Evolutionary conservation across 2,888 invertebrate genomes (phyloP).

Genomic region (Scaeva pyrastri): DNA sequence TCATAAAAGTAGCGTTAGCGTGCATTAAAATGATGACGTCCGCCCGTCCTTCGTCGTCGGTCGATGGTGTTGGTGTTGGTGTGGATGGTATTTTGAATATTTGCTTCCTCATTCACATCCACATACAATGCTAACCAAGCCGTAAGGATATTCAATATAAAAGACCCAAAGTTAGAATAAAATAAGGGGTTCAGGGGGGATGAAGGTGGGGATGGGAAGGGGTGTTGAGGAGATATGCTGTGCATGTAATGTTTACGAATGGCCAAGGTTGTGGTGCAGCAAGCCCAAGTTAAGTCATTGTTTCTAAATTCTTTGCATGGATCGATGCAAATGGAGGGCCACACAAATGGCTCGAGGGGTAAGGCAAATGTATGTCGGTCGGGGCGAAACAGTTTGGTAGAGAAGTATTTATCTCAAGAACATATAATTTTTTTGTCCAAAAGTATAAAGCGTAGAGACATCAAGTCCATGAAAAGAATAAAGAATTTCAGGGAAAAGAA

Average conservation of each 20-base stretch:
- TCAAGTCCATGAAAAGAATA: too few species aligned
- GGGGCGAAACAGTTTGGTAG: constrained; percentile 2
- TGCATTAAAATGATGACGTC: constrained; percentile 67
- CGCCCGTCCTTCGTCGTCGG: not conserved
- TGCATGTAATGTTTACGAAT: constrained; percentile 21
- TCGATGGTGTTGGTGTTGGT: constrained; percentile 33
- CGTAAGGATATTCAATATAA: constrained; percentile 53
- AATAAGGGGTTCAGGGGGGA: not conserved
- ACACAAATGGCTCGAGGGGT: not conserved
- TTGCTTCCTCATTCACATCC: not conserved
- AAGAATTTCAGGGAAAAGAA: too few species aligned
- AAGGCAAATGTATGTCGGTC: not conserved
- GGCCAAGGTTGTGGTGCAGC: constrained; percentile 65
- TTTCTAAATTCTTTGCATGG: constrained; percentile 67
- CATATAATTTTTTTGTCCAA: too few species aligned
- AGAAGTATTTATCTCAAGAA: not conserved
- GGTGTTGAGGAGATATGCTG: not conserved
- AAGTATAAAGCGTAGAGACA: too few species aligned
- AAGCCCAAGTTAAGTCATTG: constrained; percentile 70
- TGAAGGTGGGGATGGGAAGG: not conserved
- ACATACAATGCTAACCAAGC: constrained; percentile 21
- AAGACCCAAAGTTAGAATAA: constrained; percentile 36
- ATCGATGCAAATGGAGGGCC: constrained; percentile 8
- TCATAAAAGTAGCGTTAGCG: constrained; percentile 66
- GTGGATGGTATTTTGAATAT: constrained; percentile 14